phyloP scores from a whole-genome alignment of 2,888 invertebrate species.

The Shargacucullia verbasci region DNA sequence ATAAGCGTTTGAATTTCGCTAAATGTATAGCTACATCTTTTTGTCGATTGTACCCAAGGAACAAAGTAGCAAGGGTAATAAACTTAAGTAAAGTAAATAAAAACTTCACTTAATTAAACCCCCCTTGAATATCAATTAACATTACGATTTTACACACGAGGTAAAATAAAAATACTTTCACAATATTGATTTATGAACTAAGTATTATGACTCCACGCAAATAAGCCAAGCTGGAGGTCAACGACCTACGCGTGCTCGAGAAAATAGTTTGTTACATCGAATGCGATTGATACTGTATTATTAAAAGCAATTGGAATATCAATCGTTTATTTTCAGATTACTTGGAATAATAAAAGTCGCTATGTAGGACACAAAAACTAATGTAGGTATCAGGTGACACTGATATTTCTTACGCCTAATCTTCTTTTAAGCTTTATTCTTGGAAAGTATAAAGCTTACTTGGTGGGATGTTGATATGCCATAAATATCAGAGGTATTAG shows the following conservation, averaged over 20 bases:
- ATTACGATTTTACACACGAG: conserved; percentile 38
- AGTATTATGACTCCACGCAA: conserved; percentile 54
- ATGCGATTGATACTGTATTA: conserved; percentile 43
- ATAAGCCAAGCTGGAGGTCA: conserved; percentile 55
- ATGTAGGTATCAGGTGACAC: conserved; percentile 8
- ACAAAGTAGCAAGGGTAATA: conserved; percentile 2
- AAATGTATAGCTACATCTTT: too few species aligned
- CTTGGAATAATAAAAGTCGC: conserved; percentile 24
- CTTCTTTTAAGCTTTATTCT: conserved; percentile 17
- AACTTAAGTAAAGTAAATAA: conserved; percentile 16
- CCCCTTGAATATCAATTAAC: conserved; percentile 44
- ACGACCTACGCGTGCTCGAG: conserved; percentile 50
- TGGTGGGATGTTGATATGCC: conserved; percentile 16
- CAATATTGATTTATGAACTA: conserved; percentile 57
- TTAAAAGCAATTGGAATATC: conserved; percentile 32
- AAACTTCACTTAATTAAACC: conserved; percentile 21
- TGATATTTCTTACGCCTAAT: conserved; percentile 19
- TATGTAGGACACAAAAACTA: conserved; percentile 31
- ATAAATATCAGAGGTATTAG: conserved; percentile 10
- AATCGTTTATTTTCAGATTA: conserved; percentile 42
- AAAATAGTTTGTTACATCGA: conserved; percentile 51
- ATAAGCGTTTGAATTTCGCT: too few species aligned
- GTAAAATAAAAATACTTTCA: conserved; percentile 54
- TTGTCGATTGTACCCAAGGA: too few species aligned
- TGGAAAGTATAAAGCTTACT: conserved; percentile 19